Evolutionary conservation across 2,888 invertebrate species (phyloP).

Genomic region (Melanargia galathea): DNA sequence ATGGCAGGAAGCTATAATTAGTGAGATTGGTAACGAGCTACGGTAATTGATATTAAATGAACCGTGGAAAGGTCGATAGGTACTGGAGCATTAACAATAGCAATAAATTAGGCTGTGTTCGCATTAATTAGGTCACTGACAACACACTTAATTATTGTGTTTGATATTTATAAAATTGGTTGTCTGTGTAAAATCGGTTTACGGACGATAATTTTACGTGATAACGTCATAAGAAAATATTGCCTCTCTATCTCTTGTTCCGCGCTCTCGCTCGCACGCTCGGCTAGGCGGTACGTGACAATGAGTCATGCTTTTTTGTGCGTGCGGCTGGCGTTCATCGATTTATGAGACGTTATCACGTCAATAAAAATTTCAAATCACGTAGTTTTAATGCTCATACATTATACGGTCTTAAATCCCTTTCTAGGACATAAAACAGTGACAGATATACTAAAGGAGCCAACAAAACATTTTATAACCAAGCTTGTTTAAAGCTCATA

Average conservation of each 20-base stretch:
- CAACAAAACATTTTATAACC: constrained; percentile 20
- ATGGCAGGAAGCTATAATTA: constrained; percentile 18
- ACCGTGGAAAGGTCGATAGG: constrained; percentile 20
- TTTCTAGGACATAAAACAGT: constrained; percentile 12
- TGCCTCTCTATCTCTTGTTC: too few relatives aligned
- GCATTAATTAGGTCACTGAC: constrained; percentile 16
- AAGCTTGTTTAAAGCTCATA: constrained; percentile 15
- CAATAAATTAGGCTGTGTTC: constrained; percentile 14
- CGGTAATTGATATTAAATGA: constrained; percentile 23
- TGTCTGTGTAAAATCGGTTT: too few relatives aligned
- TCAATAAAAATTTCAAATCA: neutral
- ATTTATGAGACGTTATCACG: too few relatives aligned
- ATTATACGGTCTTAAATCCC: constrained; percentile 1
- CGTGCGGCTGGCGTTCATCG: too few relatives aligned
- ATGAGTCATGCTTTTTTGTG: too few relatives aligned
- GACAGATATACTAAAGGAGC: constrained; percentile 7
- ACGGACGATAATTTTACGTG: too few relatives aligned
- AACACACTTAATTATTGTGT: neutral
- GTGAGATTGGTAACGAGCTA: constrained; percentile 18
- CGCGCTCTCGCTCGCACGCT: too few relatives aligned
- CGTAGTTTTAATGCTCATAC: neutral
- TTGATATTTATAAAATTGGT: too few relatives aligned
- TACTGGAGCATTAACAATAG: constrained; percentile 23
- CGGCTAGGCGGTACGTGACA: too few relatives aligned
- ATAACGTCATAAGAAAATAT: too few relatives aligned